phyloP scores from a whole-genome alignment of 2,113 vertebrate species.

The Lepidothrix coronata region DNA sequence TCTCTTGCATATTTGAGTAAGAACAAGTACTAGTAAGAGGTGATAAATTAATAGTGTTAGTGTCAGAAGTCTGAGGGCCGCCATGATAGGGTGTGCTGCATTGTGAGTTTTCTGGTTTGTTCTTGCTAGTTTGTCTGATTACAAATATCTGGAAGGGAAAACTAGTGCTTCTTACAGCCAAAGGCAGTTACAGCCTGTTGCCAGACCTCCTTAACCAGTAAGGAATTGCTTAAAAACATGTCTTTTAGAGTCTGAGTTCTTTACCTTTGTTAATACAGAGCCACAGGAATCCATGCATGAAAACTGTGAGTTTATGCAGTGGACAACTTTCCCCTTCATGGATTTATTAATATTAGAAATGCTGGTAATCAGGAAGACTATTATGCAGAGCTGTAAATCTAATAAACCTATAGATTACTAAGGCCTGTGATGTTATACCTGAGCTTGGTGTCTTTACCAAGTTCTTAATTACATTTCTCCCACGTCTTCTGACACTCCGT shows the following conservation, averaged over 20 bases:
- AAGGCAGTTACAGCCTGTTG: not conserved
- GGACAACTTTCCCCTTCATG: not conserved
- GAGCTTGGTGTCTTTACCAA: not conserved
- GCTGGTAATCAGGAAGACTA: not conserved
- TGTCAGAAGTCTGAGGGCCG: not conserved
- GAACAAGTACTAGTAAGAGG: not conserved
- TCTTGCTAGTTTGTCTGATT: not conserved
- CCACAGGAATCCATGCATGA: not conserved
- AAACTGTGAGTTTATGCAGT: not conserved
- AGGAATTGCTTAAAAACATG: not conserved
- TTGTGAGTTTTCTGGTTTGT: not conserved
- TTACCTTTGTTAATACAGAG: not conserved
- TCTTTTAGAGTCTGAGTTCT: not conserved
- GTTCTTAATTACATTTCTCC: not conserved
- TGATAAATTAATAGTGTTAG: not conserved
- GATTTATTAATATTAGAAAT: not conserved
- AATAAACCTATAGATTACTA: not conserved
- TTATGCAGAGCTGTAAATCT: not conserved
- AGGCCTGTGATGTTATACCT: not conserved
- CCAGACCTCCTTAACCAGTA: not conserved
- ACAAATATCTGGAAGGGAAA: not conserved
- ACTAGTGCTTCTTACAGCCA: not conserved
- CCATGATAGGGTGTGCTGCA: not conserved
- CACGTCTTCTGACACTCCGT: not conserved
- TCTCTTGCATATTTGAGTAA: not conserved